These are phyloP conservation scores for Platyrinchus mystaceus DNA, from an alignment of 2,797 vertebrate species.

Conservation along the genomic window DNA sequence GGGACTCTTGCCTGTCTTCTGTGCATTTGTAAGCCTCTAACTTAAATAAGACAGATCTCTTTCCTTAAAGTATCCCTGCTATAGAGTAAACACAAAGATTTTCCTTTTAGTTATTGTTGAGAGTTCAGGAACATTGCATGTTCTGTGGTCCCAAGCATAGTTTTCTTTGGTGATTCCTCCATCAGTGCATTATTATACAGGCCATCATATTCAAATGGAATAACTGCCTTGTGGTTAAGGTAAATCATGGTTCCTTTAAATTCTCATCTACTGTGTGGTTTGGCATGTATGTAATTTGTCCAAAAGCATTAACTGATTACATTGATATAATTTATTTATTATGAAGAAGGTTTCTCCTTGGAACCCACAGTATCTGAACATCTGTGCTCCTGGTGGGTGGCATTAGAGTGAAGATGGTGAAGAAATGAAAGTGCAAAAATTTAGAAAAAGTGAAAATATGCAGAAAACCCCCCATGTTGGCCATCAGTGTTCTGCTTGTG, in stretches of 20 bases:
- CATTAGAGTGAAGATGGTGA: not conserved
- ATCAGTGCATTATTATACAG: not conserved
- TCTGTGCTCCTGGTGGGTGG: not conserved
- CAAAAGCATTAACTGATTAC: not conserved
- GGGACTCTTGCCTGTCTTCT: not conserved
- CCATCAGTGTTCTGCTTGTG: not conserved
- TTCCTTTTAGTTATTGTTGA: not conserved
- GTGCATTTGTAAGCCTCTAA: not conserved
- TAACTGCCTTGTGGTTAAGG: not conserved
- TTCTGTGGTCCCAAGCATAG: not conserved
- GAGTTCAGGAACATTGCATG: not conserved
- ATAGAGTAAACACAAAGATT: not conserved
- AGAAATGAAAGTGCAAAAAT: not conserved
- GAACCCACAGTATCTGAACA: not conserved
- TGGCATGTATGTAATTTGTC: not conserved
- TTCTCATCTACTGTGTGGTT: not conserved
- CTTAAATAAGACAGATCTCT: not conserved
- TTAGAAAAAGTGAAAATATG: not conserved
- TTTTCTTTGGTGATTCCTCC: not conserved
- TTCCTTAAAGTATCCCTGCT: not conserved
- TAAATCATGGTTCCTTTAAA: not conserved
- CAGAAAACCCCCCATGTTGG: not conserved
- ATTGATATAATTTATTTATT: not conserved
- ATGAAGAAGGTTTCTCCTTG: not conserved
- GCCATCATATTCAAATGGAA: not conserved